A percentile compares a stretch with the other conserved stretches of the same genome.
Conservation (phyloP, 2,797 vertebrate genomes). For the Peromyscus melanophrys region DNA sequence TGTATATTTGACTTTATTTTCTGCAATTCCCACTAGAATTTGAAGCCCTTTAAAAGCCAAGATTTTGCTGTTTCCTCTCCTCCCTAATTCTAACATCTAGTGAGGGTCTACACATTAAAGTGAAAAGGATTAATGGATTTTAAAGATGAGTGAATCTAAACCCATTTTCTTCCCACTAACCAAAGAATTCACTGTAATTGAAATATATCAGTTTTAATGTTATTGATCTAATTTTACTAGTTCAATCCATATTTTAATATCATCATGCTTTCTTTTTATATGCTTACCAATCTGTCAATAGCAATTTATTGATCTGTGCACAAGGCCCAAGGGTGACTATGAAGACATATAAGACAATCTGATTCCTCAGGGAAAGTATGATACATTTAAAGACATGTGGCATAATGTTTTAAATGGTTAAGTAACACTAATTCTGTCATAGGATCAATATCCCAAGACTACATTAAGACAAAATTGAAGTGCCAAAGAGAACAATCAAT, state of each 20-base stretch:
- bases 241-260: slow-evolving; percentile 61
- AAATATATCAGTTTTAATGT: slow-evolving; percentile 48
- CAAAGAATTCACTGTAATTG: slow-evolving; percentile 48
- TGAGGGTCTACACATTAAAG: neutral
- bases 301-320: slow-evolving; percentile 7
- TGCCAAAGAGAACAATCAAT: slow-evolving; percentile 74
- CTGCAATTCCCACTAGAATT: neutral
- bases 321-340: neutral
- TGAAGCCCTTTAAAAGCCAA: neutral
- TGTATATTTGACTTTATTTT: slow-evolving; percentile 37
- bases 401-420: slow-evolving; percentile 77
- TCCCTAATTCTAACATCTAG: neutral
- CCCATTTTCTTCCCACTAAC: neutral
- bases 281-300: slow-evolving; percentile 47
- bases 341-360: slow-evolving; percentile 10
- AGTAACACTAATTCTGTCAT: slow-evolving; percentile 73
- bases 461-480: slow-evolving; percentile 78
- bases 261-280: slow-evolving; percentile 65
- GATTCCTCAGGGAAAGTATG: slow-evolving; percentile 28
- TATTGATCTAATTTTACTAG: slow-evolving; percentile 64
- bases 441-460: slow-evolving; percentile 73
- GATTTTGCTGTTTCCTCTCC: neutral
- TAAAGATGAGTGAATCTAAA: slow-evolving; percentile 21
- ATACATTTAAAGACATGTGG: slow-evolving; percentile 68
- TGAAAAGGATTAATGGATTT: neutral